phyloP scores from a whole-genome alignment of 2,113 vertebrate genomes.

The Rhinoptilus africanus region DNA sequence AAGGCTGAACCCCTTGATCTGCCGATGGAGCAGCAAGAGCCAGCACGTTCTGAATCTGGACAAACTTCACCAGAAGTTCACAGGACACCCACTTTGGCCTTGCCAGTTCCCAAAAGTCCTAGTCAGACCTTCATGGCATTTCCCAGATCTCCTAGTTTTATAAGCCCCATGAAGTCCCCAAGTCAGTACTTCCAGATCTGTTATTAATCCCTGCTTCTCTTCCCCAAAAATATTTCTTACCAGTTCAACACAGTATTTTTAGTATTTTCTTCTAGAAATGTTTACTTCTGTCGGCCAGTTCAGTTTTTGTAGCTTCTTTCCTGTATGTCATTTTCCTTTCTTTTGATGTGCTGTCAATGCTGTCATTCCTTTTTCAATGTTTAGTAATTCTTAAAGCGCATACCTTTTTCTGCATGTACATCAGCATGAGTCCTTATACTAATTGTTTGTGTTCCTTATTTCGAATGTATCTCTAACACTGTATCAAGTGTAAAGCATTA shows the following conservation, averaged over 20 bases:
- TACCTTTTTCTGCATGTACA: constrained; percentile 33
- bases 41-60: constrained; percentile 67
- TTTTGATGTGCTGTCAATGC: constrained; percentile 36
- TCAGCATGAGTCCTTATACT: constrained; percentile 28
- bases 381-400: constrained; percentile 25
- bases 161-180: constrained; percentile 78
- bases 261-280: constrained; percentile 50
- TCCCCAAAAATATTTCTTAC: constrained; percentile 7
- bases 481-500: constrained; percentile 35
- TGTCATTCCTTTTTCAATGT: constrained; percentile 37
- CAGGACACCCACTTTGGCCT: constrained; percentile 69
- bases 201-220: constrained; percentile 50
- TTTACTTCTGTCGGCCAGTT: constrained; percentile 43
- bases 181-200: constrained; percentile 82
- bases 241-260: constrained; percentile 30
- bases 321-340: constrained; percentile 43
- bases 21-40: constrained; percentile 51
- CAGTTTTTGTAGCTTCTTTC: constrained; percentile 52
- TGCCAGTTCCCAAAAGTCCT: constrained; percentile 73
- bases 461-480: constrained; percentile 49
- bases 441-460: constrained; percentile 33
- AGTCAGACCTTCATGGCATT: constrained; percentile 72
- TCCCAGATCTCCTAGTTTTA: constrained; percentile 79
- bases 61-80: constrained; percentile 63
- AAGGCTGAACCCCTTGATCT: constrained; percentile 53